Conservation (phyloP, 2,888 invertebrate genomes). For the Aquatica leii region DNA sequence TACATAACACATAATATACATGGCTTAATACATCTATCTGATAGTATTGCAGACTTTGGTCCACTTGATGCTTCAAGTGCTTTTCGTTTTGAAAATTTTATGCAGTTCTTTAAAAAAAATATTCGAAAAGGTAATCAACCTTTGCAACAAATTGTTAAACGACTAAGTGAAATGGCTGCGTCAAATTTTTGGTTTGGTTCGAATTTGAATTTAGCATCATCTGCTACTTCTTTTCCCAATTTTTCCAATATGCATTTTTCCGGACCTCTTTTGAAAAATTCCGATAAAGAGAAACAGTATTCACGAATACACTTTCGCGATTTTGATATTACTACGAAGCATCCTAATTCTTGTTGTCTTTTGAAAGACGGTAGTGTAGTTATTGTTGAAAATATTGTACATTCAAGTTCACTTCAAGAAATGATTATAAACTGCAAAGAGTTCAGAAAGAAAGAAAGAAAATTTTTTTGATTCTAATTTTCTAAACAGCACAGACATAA, state of each 20-base stretch:
- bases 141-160: conserved; percentile 9
- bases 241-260: background rate
- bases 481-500: background rate
- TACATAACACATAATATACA: conserved; percentile 12
- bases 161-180: background rate
- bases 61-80: no score
- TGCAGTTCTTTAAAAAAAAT: background rate
- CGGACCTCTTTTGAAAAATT: background rate
- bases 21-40: conserved; percentile 11
- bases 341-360: background rate
- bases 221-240: background rate
- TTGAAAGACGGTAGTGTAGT: background rate
- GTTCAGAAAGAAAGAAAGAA: background rate
- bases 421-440: background rate
- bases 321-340: background rate
- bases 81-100: conserved; percentile 9
- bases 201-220: background rate
- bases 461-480: background rate
- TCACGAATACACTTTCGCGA: background rate
- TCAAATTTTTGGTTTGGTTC: background rate
- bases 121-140: conserved; percentile 7
- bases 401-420: background rate
- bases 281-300: background rate
- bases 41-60: conserved; percentile 1
- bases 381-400: background rate